Evolutionary conservation across 2,113 vertebrate species (phyloP), one percentile per base, ranked within the genome.

Genomic region (Engystomops pustulosus): DNA sequence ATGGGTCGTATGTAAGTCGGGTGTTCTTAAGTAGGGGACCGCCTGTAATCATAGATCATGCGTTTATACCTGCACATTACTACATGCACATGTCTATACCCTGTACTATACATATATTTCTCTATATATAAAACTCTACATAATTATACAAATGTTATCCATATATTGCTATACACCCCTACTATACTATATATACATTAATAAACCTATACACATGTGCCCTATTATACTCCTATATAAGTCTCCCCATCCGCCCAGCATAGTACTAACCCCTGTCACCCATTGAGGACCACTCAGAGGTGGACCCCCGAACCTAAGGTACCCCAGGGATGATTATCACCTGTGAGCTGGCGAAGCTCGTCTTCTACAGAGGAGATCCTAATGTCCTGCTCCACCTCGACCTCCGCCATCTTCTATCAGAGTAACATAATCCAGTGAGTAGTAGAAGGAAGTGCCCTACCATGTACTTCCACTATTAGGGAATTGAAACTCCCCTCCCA

Each of bases 401-500:
- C 25, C n/a, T 75, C 71, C 23, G 44, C 71, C 45, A 49, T 47
- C 9, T 30, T 49, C 70, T 45, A 6, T 7, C 27, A 2, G 1
- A 4, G 10, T 23, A 30, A 27, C 18, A 3, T 25, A 27, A 60
- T n/a, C 67, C 32, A 2, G 1, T 14, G 0, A 36, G 32, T 15
- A 36, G 27, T 15, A 36, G 27, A 14, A 44, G 76, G 51, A 78
- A 60, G 10, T 78, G 12, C 3, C 11, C 2, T 32, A 25, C 11
- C n/a, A 25, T 78, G 15, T 41, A 27, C 27, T 18, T 62, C 9
- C 6, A 18, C 23, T 78, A 8, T 38, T 12, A 44, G 27, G 18
- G 76, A 78, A 78, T 36, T 78, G 76, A 78, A 78, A 78, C 76
- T 27, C 34, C 32, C 6, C 32, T 58, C 74, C 49, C 74, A 17